These are phyloP conservation scores for Pygoscelis adeliae DNA, from an alignment of 2,113 vertebrate genomes.

Conservation along the genomic window DNA sequence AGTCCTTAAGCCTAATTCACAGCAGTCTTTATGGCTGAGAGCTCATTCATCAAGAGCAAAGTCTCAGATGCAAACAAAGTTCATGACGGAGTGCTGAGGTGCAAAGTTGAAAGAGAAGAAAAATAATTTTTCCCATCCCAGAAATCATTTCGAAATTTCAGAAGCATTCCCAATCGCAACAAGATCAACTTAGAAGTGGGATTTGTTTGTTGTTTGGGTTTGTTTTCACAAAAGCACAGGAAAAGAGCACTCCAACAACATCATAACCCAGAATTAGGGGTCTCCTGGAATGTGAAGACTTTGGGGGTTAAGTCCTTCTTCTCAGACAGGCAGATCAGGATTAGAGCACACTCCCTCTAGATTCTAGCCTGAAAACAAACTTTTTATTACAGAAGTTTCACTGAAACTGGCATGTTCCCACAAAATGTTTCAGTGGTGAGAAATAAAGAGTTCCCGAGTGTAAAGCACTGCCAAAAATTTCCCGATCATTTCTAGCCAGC, in stretches of 20 bases:
- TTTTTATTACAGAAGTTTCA: constrained; percentile 28
- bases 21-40: constrained; percentile 2
- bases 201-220: background rate
- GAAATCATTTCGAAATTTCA: background rate
- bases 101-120: constrained; percentile 23
- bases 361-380: constrained; percentile 6
- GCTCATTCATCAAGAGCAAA: constrained; percentile 48
- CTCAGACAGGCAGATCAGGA: background rate
- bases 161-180: background rate
- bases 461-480: constrained; percentile 5
- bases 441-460: constrained; percentile 35
- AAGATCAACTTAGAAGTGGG: background rate
- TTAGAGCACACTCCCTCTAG: background rate
- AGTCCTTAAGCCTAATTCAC: constrained; percentile 39
- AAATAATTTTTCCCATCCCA: constrained; percentile 20
- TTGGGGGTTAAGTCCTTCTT: background rate
- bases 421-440: constrained; percentile 46
- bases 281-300: background rate
- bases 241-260: background rate
- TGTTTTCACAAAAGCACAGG: background rate
- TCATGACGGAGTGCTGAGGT: constrained; percentile 16
- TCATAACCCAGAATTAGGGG: background rate
- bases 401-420: constrained; percentile 46
- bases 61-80: constrained; percentile 17
- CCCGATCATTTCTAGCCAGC: background rate